Evolutionary conservation across 2,797 vertebrate genomes (phyloP).

Genomic region (Sebastiscus tertius): DNA sequence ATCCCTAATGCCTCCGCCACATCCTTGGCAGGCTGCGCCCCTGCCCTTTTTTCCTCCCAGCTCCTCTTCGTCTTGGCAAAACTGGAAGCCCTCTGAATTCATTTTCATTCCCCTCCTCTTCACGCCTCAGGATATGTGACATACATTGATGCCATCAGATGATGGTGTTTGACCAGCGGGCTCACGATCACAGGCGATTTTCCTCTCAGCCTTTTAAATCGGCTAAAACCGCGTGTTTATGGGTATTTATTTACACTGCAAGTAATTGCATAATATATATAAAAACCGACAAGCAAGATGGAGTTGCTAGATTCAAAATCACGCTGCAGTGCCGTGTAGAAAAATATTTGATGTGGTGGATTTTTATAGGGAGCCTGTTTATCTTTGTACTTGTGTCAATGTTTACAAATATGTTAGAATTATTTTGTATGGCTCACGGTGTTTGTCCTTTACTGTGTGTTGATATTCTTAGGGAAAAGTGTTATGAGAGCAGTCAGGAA

Average conservation of each 20-base stretch:
- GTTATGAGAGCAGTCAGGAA: slow-evolving; percentile 74
- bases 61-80: slow-evolving; percentile 54
- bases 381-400: slow-evolving; percentile 73
- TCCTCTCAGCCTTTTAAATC: slow-evolving; percentile 28
- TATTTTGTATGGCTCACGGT: slow-evolving; percentile 65
- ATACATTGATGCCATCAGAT: slow-evolving; percentile 35
- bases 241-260: slow-evolving; percentile 41
- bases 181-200: slow-evolving; percentile 14
- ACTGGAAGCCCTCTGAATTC: slow-evolving; percentile 42
- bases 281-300: neutral
- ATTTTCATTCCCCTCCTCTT: slow-evolving; percentile 13
- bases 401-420: slow-evolving; percentile 78
- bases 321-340: slow-evolving; percentile 16
- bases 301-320: slow-evolving; percentile 49
- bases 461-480: slow-evolving; percentile 70
- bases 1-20: slow-evolving; percentile 72
- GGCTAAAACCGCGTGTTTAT: slow-evolving; percentile 36
- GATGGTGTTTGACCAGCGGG: slow-evolving; percentile 22
- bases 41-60: slow-evolving; percentile 49
- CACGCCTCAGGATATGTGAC: slow-evolving; percentile 27
- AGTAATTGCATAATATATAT: slow-evolving; percentile 27
- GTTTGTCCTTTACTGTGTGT: slow-evolving; percentile 68
- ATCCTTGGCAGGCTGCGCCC: slow-evolving; percentile 69
- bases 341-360: slow-evolving; percentile 51
- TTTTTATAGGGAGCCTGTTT: slow-evolving; percentile 72